A percentile compares a stretch with the other conserved stretches of the same genome.
Conservation (phyloP, 2,888 invertebrate genomes). For the Eubasilissa splendida region DNA sequence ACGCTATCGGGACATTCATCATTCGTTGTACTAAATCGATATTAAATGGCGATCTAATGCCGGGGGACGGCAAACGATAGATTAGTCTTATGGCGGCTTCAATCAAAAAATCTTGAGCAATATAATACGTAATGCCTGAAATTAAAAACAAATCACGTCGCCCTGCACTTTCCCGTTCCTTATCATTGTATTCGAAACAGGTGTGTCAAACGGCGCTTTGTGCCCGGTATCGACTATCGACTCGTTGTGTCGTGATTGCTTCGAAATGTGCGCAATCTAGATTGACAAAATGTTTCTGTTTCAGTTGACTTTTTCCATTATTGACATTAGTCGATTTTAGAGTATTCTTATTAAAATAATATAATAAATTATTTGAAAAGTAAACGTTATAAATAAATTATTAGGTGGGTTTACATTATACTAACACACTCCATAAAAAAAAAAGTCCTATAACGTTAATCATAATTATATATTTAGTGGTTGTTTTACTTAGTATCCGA, state of each 20-base stretch:
- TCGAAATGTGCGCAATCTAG: neutral
- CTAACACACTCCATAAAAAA: too few relatives aligned
- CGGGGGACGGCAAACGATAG: neutral
- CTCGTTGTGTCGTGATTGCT: conserved; percentile 3
- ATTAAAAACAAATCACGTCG: conserved; percentile 25
- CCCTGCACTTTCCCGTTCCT: neutral
- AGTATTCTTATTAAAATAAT: too few relatives aligned
- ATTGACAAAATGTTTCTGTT: too few relatives aligned
- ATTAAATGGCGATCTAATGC: conserved; percentile 16
- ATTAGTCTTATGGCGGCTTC: conserved; percentile 10
- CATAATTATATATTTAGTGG: too few relatives aligned
- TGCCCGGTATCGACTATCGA: neutral
- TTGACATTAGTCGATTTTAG: too few relatives aligned
- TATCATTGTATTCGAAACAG: conserved; percentile 15
- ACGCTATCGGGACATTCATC: conserved; percentile 1
- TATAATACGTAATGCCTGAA: neutral
- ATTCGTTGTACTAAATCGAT: conserved; percentile 9
- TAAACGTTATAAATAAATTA: too few relatives aligned
- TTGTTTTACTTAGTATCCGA: too few relatives aligned
- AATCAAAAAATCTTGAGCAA: neutral
- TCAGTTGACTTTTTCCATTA: too few relatives aligned
- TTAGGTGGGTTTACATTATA: too few relatives aligned
- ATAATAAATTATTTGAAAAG: too few relatives aligned
- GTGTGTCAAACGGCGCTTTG: conserved; percentile 17
- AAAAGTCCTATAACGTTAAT: too few relatives aligned